phyloP scores from a whole-genome alignment of 1,140 invertebrate species.

The Micrasema minimum region DNA sequence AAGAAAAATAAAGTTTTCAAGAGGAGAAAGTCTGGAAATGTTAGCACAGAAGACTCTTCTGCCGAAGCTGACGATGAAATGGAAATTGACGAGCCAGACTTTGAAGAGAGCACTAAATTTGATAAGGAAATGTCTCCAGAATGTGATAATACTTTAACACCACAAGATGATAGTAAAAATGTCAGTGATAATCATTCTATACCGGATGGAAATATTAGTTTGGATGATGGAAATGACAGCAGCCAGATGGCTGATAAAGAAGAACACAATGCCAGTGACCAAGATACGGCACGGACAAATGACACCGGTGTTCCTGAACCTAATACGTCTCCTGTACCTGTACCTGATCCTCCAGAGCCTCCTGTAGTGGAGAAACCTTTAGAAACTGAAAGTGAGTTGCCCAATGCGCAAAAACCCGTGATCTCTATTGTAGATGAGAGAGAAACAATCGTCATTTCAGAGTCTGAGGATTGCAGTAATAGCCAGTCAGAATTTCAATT shows the following conservation, averaged over 20 bases:
- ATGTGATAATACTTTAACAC: background rate
- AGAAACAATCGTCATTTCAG: constrained; percentile 66
- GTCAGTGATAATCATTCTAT: constrained; percentile 5
- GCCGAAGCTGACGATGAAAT: constrained; percentile 73
- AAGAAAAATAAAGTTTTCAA: constrained; percentile 60
- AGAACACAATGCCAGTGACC: background rate
- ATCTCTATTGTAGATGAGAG: constrained; percentile 58
- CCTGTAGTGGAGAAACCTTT: background rate
- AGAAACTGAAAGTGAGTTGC: background rate
- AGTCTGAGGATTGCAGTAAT: constrained; percentile 65
- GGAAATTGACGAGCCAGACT: constrained; percentile 69
- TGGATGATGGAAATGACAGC: too few species aligned
- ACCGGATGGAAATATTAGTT: background rate
- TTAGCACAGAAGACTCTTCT: constrained; percentile 69
- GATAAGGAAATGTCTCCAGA: constrained; percentile 40
- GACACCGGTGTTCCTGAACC: too few species aligned
- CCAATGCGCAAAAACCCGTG: background rate
- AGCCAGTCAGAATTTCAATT: constrained; percentile 45
- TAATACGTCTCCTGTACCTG: too few species aligned
- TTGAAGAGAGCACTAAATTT: constrained; percentile 41
- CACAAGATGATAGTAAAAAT: constrained; percentile 6
- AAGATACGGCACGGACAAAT: too few species aligned
- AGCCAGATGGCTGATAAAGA: background rate
- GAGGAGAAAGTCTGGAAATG: constrained; percentile 64
- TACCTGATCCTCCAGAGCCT: background rate